Conservation (phyloP, 2,888 invertebrate genomes). For the Leucophenga montana region DNA sequence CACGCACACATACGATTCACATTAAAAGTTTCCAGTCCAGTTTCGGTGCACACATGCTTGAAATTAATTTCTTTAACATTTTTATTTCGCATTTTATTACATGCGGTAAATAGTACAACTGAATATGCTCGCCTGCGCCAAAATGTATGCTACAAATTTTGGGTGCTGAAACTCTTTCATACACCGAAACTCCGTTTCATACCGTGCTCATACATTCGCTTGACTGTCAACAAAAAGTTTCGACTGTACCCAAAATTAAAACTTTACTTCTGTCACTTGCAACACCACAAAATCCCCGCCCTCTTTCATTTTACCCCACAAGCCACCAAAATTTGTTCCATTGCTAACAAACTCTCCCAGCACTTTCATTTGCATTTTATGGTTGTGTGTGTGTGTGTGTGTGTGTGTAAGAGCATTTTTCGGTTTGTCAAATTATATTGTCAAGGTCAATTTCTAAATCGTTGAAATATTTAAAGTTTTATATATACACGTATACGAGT, state of each 20-base stretch:
- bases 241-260: constrained; percentile 57
- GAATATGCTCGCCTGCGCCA: too few relatives aligned
- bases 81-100: constrained; percentile 8
- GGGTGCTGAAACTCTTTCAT: too few relatives aligned
- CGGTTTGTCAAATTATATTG: constrained; percentile 51
- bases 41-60: constrained; percentile 1
- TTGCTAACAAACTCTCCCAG: too few relatives aligned
- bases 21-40: background rate
- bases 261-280: constrained; percentile 42
- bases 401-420: constrained; percentile 48
- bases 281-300: too few relatives aligned
- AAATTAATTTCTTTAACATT: constrained; percentile 15
- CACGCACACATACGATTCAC: background rate
- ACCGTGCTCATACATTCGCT: background rate
- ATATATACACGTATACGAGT: background rate
- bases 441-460: constrained; percentile 51
- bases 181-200: too few relatives aligned
- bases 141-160: constrained; percentile 11
- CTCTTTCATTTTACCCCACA: constrained; percentile 7
- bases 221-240: constrained; percentile 43
- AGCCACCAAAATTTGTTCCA: constrained; percentile 8
- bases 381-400: constrained; percentile 20
- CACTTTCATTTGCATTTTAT: constrained; percentile 10
- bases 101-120: background rate
- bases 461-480: constrained; percentile 17